Conservation (phyloP, 2,888 invertebrate genomes). For the Drosophila pseudotalamancana region DNA sequence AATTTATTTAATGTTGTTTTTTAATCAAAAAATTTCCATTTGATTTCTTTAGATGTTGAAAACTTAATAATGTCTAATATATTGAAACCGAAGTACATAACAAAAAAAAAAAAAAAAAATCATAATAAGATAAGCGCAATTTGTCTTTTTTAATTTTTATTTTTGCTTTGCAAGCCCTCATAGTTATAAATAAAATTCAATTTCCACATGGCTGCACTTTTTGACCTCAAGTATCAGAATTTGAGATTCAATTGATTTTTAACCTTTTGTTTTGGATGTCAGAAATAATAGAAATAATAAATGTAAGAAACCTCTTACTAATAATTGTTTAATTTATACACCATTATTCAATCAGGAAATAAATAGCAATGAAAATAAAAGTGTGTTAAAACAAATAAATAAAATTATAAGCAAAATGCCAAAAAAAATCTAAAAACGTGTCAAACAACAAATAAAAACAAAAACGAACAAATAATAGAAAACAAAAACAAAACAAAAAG, state of each 20-base stretch:
- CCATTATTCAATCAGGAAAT: constrained; percentile 21
- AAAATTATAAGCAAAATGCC: constrained; percentile 26
- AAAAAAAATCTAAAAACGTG: constrained; percentile 53
- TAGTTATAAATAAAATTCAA: not conserved
- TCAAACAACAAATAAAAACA: constrained; percentile 55
- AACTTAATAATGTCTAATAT: not conserved
- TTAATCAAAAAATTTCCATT: not conserved
- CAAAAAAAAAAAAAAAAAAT: not conserved
- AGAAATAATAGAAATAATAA: not conserved
- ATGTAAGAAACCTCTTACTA: not conserved
- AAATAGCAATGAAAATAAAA: constrained; percentile 30
- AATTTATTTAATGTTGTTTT: not conserved
- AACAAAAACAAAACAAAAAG: constrained; percentile 17
- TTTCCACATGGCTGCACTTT: constrained; percentile 48
- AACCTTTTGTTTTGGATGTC: constrained; percentile 17
- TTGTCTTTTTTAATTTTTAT: not conserved
- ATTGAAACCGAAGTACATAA: not conserved
- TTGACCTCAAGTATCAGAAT: not conserved
- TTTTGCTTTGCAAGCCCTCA: not conserved
- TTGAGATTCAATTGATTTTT: constrained; percentile 28
- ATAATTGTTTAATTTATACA: constrained; percentile 5
- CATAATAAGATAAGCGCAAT: not conserved
- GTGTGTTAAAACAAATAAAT: constrained; percentile 23
- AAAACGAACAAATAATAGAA: constrained; percentile 12
- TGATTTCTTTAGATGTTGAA: not conserved